A percentile compares a stretch with the other conserved stretches of the same genome.
phyloP scores from a whole-genome alignment of 2,797 vertebrate genomes.

The Macropus fuliginosus region DNA sequence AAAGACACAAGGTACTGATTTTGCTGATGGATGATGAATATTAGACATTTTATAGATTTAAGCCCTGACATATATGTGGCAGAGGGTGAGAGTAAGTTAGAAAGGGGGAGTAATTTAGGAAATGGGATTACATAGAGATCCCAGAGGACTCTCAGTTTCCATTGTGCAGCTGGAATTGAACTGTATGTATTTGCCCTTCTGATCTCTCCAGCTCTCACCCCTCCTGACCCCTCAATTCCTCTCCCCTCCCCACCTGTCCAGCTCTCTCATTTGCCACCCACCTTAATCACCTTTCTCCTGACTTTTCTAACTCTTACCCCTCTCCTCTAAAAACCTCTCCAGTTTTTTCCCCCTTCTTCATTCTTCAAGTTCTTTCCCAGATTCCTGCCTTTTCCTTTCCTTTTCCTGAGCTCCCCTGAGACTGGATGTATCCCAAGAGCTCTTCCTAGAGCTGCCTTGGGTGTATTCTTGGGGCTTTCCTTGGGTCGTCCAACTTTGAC shows the following conservation, averaged over 20 bases:
- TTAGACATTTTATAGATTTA: not conserved
- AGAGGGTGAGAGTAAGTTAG: not conserved
- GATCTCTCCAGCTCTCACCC: not conserved
- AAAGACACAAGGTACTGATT: constrained; percentile 1
- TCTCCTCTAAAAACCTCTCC: not conserved
- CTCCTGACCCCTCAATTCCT: not conserved
- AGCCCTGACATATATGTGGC: not conserved
- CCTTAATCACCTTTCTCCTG: constrained; percentile 9
- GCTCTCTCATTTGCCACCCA: not conserved
- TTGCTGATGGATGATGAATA: constrained; percentile 10
- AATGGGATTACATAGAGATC: not conserved
- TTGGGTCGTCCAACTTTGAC: not conserved
- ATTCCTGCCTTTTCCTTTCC: not conserved
- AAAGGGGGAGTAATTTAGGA: constrained; percentile 4
- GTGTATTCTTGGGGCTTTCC: not conserved
- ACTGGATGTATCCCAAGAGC: constrained; percentile 4
- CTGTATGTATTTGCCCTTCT: constrained; percentile 14
- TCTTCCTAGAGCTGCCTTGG: not conserved
- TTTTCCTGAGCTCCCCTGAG: constrained; percentile 12
- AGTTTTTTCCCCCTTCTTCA: not conserved
- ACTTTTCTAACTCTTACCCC: not conserved
- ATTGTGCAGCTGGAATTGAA: not conserved
- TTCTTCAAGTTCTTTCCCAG: constrained; percentile 1
- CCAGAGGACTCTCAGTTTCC: not conserved
- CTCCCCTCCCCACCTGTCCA: not conserved